Evolutionary conservation across 2,888 invertebrate genomes (phyloP).

Genomic region (Acanthosepion pharaonis): DNA sequence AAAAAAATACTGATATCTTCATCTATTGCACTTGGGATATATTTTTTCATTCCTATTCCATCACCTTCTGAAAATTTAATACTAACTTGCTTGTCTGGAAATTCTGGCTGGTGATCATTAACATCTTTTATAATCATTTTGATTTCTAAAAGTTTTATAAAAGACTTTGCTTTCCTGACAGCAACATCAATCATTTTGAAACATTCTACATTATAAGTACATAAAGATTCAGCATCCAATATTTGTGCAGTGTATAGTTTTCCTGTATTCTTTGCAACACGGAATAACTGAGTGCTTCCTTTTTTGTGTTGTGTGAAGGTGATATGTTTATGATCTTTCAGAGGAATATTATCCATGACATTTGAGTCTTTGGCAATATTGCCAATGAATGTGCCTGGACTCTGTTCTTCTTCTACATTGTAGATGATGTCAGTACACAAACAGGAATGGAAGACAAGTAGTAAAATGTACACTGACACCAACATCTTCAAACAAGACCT

Average conservation of each 20-base stretch:
- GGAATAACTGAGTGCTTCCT: background rate
- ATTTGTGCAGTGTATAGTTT: background rate
- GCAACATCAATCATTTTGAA: conserved; percentile 9
- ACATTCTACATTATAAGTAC: background rate
- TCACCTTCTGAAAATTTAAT: background rate
- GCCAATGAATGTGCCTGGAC: background rate
- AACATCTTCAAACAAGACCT: background rate
- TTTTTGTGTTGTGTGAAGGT: background rate
- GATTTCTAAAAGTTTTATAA: background rate
- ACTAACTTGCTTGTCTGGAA: background rate
- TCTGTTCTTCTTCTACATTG: background rate
- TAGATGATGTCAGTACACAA: background rate
- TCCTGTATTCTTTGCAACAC: background rate
- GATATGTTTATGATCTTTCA: background rate
- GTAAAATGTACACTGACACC: background rate
- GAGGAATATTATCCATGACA: background rate
- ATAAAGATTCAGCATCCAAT: background rate
- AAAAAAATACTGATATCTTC: background rate
- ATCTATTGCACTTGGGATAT: background rate
- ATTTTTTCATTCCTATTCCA: background rate
- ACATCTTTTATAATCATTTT: background rate
- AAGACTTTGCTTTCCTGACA: background rate
- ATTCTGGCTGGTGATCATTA: background rate
- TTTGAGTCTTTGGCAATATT: background rate
- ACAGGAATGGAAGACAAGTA: background rate